A percentile compares a stretch with the other conserved stretches of the same genome.
Conservation (phyloP, 2,797 vertebrate species). For the Naso thynnoides region DNA sequence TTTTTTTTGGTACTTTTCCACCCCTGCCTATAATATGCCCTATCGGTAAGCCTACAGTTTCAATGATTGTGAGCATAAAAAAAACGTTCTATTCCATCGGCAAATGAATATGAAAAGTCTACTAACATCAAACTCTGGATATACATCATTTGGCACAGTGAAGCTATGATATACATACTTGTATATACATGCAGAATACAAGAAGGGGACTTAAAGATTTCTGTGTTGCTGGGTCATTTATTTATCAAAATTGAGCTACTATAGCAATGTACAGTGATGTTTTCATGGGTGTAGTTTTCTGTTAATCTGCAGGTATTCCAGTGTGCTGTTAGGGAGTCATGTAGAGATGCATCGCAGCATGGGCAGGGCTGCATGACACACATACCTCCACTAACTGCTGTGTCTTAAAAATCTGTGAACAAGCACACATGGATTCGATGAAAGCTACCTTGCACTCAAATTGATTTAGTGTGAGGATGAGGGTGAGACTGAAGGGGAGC, state of each 20-base stretch:
- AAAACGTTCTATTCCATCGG: neutral
- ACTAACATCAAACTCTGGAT: too few species aligned
- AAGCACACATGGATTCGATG: slow-evolving; percentile 16
- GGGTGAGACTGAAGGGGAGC: slow-evolving; percentile 31
- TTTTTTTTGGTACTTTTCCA: too few species aligned
- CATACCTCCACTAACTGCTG: slow-evolving; percentile 1
- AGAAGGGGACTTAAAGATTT: neutral
- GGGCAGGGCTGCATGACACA: neutral
- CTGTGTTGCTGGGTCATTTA: neutral
- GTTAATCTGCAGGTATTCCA: neutral
- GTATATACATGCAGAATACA: too few species aligned
- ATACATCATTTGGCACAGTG: too few species aligned
- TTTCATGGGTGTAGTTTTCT: neutral
- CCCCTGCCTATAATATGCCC: too few species aligned
- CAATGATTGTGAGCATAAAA: too few species aligned
- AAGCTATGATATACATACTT: too few species aligned
- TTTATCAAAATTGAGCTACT: neutral
- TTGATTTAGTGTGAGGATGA: slow-evolving; percentile 38
- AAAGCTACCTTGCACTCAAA: slow-evolving; percentile 42
- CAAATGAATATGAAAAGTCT: neutral
- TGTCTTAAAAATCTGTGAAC: slow-evolving; percentile 26
- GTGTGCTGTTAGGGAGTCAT: neutral
- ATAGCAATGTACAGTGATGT: neutral
- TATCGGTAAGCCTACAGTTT: too few species aligned
- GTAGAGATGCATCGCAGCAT: neutral